These are phyloP conservation scores for Apotomis turbidana DNA, from an alignment of 2,888 invertebrate genomes.

Conservation along the genomic window DNA sequence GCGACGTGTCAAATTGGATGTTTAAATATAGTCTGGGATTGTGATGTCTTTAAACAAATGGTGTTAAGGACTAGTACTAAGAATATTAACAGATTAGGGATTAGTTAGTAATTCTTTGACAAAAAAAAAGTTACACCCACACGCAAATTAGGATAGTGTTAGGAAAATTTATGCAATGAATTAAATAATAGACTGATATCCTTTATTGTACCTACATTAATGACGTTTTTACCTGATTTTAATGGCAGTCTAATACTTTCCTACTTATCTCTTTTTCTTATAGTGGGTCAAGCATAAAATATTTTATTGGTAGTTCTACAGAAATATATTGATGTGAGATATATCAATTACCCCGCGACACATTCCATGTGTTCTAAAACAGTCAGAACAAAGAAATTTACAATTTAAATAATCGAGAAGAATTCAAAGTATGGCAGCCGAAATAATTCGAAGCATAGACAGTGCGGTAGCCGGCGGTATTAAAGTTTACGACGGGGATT, in stretches of 20 bases:
- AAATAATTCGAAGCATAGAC: slow-evolving; percentile 50
- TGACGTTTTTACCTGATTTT: too few relatives aligned
- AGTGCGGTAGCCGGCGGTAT: slow-evolving; percentile 73
- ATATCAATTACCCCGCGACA: neutral
- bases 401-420: slow-evolving; percentile 43
- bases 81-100: neutral
- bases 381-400: slow-evolving; percentile 3
- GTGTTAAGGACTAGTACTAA: neutral
- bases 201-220: too few relatives aligned
- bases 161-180: too few relatives aligned
- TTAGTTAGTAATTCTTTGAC: neutral
- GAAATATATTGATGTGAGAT: neutral
- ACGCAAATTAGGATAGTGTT: too few relatives aligned
- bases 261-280: too few relatives aligned
- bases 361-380: neutral
- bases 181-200: too few relatives aligned
- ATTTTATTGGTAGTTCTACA: neutral
- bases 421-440: slow-evolving; percentile 48
- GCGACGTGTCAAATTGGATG: slow-evolving; percentile 57
- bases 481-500: slow-evolving; percentile 81
- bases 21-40: slow-evolving; percentile 48
- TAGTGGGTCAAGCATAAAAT: too few relatives aligned
- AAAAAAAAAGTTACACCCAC: too few relatives aligned
- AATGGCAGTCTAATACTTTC: too few relatives aligned
- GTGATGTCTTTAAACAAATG: slow-evolving; percentile 22